Evolutionary conservation across 2,797 vertebrate genomes (phyloP), one percentile per base, ranked within the genome.

Genomic region (Sebastes reedi): DNA sequence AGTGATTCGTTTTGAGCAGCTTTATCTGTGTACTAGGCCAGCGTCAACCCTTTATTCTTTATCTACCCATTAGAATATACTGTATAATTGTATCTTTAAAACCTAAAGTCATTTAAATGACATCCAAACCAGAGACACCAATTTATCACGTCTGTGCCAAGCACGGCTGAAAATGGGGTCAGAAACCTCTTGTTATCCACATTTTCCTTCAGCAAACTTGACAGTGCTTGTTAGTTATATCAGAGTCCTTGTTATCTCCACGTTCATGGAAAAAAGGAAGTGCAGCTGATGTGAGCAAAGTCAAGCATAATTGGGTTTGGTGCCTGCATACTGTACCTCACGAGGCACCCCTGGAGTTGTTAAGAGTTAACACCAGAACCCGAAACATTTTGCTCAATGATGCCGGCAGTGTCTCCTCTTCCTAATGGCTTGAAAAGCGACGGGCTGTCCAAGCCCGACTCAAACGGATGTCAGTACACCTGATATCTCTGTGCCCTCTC

Each of bases 401-500:
- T 60, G 25, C 76, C 54, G 79, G 81, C 80, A 29, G 56, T 22
- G 54, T 81, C 70, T 75, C 9, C 67, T 76, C 58, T 81, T 75
- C 75, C 61, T 88, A 83, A 90, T 82, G 36, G 79, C 67, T 87
- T 76, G 20, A 75, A 69, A 72, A 75, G 69, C 52, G 29, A 60
- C 24, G n/a, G 27, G 62, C 70, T 79, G 76, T 86, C 79, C 83
- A 81, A 83, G 77, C 69, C 2, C 1, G 68, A 39, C 85, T 91
- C 81, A 88, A 81, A 77, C 82, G 77, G 62, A 79, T 88, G 87
- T 87, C 87, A 75, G 74, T 71, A 68, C 29, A 80, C 78, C 83
- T 86, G 81, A 90, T 87, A 77, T 91, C 81, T 87, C 88, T 80
- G 66, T 71, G 88, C 72, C 79, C 67, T 78, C 73, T 74, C 61